A percentile compares a stretch with the other conserved stretches of the same genome.
These are phyloP conservation scores for Crocidura indochinensis DNA, from an alignment of 2,797 vertebrate genomes.

Conservation along the genomic window DNA sequence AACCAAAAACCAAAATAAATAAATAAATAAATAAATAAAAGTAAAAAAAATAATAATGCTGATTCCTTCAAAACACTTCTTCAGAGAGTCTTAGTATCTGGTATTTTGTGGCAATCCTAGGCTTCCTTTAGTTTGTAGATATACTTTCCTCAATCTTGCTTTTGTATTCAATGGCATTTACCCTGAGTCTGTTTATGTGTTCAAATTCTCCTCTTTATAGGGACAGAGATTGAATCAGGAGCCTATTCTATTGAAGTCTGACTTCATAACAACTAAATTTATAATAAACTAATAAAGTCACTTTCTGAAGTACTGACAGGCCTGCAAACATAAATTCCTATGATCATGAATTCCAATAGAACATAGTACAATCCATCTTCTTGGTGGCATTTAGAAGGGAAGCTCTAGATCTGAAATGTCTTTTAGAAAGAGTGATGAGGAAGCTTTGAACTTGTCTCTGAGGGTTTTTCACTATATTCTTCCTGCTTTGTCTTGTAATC, in stretches of 20 bases:
- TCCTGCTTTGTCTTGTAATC: not conserved
- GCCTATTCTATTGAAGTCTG: not conserved
- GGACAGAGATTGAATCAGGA: conserved; percentile 14
- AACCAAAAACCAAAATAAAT: too few species aligned
- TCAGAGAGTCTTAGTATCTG: not conserved
- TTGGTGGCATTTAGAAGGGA: not conserved
- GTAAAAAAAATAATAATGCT: too few species aligned
- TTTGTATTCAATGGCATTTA: not conserved
- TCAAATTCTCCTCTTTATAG: not conserved
- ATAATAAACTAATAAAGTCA: not conserved
- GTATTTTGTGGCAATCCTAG: not conserved
- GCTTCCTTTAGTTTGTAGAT: not conserved
- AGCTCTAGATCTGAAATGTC: not conserved
- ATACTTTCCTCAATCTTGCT: not conserved
- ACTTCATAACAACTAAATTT: conserved; percentile 12
- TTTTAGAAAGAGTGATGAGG: not conserved
- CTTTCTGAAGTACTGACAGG: not conserved
- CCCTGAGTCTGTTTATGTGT: not conserved
- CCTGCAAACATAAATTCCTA: not conserved
- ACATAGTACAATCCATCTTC: not conserved
- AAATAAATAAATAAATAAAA: too few species aligned
- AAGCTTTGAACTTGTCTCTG: not conserved
- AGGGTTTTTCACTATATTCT: not conserved
- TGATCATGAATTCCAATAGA: not conserved
- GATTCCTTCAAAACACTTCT: not conserved